Evolutionary conservation across 2,113 vertebrate genomes (phyloP).

Genomic region (Cottus gobio): DNA sequence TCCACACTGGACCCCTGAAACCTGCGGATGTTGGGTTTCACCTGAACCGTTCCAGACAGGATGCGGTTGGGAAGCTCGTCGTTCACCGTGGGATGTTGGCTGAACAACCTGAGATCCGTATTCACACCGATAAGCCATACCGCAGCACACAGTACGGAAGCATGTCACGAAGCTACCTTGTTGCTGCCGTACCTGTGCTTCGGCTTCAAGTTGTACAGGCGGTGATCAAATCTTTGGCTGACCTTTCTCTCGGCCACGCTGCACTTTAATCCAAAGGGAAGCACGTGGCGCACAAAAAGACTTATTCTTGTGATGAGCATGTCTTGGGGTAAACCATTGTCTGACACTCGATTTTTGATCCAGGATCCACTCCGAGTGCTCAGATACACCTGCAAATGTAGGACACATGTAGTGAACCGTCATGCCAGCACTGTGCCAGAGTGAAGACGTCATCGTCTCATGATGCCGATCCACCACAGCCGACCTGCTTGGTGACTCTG

Average conservation of each 20-base stretch:
- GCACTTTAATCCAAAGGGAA: constrained; percentile 70
- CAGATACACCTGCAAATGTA: constrained; percentile 87
- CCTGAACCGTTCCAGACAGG: constrained; percentile 86
- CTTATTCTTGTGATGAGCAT: constrained; percentile 48
- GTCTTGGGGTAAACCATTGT: constrained; percentile 84
- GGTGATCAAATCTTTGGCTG: constrained; percentile 85
- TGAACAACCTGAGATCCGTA: constrained; percentile 73
- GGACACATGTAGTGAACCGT: background rate
- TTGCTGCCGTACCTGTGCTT: constrained; percentile 83
- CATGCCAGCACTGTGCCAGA: background rate
- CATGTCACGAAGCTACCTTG: background rate
- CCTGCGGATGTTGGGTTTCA: constrained; percentile 87
- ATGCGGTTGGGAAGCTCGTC: constrained; percentile 94
- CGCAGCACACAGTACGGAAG: background rate
- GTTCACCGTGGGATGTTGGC: constrained; percentile 90
- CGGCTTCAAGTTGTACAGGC: constrained; percentile 87
- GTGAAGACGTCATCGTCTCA: too few relatives aligned
- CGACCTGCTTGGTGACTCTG: constrained; percentile 90
- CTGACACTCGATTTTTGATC: constrained; percentile 88
- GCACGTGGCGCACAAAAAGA: constrained; percentile 58
- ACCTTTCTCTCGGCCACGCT: constrained; percentile 59
- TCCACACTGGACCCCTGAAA: constrained; percentile 87
- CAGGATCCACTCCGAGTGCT: constrained; percentile 92
- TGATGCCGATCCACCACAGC: background rate
- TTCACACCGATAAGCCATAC: background rate